phyloP scores from a whole-genome alignment of 2,888 invertebrate species.

The Tubulanus polymorphus region DNA sequence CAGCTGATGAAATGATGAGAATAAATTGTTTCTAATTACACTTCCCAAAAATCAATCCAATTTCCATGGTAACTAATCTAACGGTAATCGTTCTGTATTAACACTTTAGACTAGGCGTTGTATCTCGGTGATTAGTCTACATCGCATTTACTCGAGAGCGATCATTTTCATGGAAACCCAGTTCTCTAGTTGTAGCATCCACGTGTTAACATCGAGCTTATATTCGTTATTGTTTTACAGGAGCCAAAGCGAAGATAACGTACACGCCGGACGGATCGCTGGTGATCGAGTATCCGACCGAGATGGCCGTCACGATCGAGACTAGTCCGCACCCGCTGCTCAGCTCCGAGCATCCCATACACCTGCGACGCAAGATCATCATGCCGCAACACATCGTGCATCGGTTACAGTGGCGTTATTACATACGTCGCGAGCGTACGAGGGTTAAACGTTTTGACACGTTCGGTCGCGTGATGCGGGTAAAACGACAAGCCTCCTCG shows the following conservation, averaged over 20 bases:
- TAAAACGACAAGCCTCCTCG: conserved; percentile 41
- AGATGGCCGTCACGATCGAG: conserved; percentile 72
- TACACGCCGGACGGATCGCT: conserved; percentile 49
- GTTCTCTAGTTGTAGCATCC: too few relatives aligned
- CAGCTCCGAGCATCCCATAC: conserved; percentile 56
- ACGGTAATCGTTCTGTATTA: too few relatives aligned
- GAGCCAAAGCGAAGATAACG: conserved; percentile 43
- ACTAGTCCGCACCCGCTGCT: conserved; percentile 85
- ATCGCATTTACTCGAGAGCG: too few relatives aligned
- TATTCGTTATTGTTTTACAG: too few relatives aligned
- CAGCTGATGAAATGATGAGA: too few relatives aligned
- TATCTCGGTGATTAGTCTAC: too few relatives aligned
- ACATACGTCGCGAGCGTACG: conserved; percentile 65
- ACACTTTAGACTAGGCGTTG: too few relatives aligned
- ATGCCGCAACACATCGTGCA: conserved; percentile 58
- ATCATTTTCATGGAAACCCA: too few relatives aligned
- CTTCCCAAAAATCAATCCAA: too few relatives aligned
- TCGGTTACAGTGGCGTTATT: conserved; percentile 93
- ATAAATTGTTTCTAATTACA: too few relatives aligned
- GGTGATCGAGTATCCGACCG: conserved; percentile 49
- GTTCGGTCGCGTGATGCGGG: conserved; percentile 46
- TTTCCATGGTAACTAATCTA: too few relatives aligned
- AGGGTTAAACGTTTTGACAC: conserved; percentile 31
- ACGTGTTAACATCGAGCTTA: too few relatives aligned
- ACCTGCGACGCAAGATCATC: conserved; percentile 47